Evolutionary conservation across 2,797 vertebrate species (phyloP).

Genomic region (Sebastiscus albofasciatus): DNA sequence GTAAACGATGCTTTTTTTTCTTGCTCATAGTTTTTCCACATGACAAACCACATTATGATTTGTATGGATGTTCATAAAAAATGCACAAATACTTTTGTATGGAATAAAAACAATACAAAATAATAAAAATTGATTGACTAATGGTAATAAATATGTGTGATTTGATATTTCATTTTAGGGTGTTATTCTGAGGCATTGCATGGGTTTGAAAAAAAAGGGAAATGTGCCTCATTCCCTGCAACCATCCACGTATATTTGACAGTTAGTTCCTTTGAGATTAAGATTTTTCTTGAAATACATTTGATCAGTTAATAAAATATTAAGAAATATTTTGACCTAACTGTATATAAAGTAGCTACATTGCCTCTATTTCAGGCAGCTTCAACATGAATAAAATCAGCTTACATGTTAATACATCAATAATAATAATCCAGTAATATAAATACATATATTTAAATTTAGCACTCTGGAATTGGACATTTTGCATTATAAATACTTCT

Average conservation of each 20-base stretch:
- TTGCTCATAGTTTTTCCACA: not conserved
- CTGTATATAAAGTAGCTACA: not conserved
- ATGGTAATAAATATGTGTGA: not conserved
- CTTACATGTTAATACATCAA: no score
- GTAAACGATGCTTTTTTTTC: not conserved
- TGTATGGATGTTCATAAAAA: not conserved
- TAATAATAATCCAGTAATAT: not conserved
- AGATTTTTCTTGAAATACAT: not conserved
- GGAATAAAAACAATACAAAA: conserved; percentile 11
- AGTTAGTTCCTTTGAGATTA: not conserved
- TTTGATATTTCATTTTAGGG: not conserved
- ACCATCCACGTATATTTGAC: not conserved
- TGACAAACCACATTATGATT: not conserved
- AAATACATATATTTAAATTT: not conserved
- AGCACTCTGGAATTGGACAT: not conserved
- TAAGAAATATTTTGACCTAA: not conserved
- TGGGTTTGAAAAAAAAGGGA: not conserved
- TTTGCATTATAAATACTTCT: not conserved
- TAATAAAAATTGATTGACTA: not conserved
- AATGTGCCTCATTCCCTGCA: not conserved
- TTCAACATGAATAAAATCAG: no score
- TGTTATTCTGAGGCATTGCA: not conserved
- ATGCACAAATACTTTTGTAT: conserved; percentile 7
- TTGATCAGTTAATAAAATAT: not conserved
- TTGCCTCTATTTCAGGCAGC: not conserved